These are phyloP conservation scores for Porites australiensis DNA, from an alignment of 64 coral and sea anemone genomes.

Conservation along the genomic window DNA sequence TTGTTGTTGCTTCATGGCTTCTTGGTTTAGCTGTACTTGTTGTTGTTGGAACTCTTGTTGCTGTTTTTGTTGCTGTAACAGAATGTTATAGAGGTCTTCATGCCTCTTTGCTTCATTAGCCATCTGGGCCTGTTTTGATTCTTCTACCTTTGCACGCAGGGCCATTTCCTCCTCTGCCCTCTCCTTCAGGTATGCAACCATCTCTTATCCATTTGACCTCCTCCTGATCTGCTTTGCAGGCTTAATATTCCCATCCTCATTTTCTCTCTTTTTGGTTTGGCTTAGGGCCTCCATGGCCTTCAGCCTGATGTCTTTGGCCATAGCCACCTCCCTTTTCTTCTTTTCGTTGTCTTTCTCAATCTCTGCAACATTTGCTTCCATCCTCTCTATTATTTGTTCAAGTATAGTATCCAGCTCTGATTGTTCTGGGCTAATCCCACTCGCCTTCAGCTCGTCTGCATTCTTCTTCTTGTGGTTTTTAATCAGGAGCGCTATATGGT, in stretches of 20 bases:
- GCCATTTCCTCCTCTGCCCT: conserved; percentile 56
- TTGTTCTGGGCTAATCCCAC: conserved; percentile 56
- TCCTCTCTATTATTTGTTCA: conserved; percentile 52
- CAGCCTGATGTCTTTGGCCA: conserved; percentile 55
- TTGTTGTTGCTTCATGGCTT: too few species aligned
- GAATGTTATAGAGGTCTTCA: too few species aligned
- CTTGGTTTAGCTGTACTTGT: too few species aligned
- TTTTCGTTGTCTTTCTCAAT: conserved; percentile 70
- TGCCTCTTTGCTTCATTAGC: too few species aligned
- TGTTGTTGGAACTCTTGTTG: too few species aligned
- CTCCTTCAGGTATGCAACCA: too few species aligned
- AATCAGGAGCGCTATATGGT: conserved; percentile 56
- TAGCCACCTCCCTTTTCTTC: conserved; percentile 55
- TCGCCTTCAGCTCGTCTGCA: conserved; percentile 59
- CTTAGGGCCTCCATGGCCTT: conserved; percentile 51
- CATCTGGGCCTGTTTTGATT: too few species aligned
- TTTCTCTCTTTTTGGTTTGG: conserved; percentile 62
- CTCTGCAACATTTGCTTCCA: conserved; percentile 46
- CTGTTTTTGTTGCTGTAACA: too few species aligned
- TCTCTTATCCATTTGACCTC: conserved; percentile 34
- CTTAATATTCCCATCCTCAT: conserved; percentile 42
- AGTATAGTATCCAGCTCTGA: conserved; percentile 38
- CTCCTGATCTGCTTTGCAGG: conserved; percentile 45
- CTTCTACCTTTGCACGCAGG: conserved; percentile 52
- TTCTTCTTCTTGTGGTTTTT: conserved; percentile 56